phyloP scores from a whole-genome alignment of 1,140 invertebrate genomes.

The Hesperophylax magnus region DNA sequence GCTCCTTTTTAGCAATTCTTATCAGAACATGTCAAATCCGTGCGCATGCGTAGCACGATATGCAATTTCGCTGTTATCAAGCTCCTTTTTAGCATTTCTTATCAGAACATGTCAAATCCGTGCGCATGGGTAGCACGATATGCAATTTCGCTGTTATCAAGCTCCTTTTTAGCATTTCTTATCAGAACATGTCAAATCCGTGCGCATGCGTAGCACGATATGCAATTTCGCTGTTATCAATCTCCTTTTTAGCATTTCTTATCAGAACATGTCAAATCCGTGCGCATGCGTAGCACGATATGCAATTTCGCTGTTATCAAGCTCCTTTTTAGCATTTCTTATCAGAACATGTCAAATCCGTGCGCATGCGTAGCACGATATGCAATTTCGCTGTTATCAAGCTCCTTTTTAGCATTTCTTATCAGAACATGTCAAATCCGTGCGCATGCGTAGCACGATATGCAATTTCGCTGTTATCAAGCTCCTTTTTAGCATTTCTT shows the following conservation, averaged over 20 bases:
- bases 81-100: conserved; percentile 41
- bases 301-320: conserved; percentile 42
- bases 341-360: not conserved
- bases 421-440: not conserved
- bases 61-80: conserved; percentile 42
- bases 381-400: conserved; percentile 42
- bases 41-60: conserved; percentile 40
- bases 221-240: conserved; percentile 42
- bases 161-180: conserved; percentile 41
- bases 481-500: conserved; percentile 41
- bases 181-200: not conserved
- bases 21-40: not conserved
- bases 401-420: conserved; percentile 41
- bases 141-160: conserved; percentile 42
- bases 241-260: conserved; percentile 40
- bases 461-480: conserved; percentile 42
- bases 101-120: not conserved
- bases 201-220: conserved; percentile 40
- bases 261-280: not conserved
- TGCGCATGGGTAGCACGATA: conserved; percentile 39
- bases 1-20: conserved; percentile 17
- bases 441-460: conserved; percentile 40
- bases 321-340: conserved; percentile 41
- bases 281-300: conserved; percentile 40
- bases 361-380: conserved; percentile 40